Percentiles rank a stretch among this genome's conserved stretches.
Evolutionary conservation across 2,113 vertebrate species (phyloP).

Genomic region (Silurus glanis): DNA sequence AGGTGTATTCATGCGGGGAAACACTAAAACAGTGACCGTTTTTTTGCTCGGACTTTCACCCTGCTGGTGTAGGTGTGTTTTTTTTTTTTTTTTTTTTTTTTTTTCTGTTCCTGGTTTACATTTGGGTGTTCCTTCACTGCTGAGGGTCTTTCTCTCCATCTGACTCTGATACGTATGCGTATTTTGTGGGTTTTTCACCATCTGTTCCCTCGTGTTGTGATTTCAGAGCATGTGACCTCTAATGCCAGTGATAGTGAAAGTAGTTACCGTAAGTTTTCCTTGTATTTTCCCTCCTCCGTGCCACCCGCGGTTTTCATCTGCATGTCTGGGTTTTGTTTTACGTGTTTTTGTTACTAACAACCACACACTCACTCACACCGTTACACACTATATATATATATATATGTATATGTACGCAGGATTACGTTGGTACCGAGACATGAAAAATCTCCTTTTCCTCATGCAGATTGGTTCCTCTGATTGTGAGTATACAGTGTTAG

Average conservation of each 20-base stretch:
- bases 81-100: no score
- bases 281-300: conserved; percentile 58
- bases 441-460: background rate
- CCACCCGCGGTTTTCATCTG: conserved; percentile 24
- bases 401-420: background rate
- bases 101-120: background rate
- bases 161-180: conserved; percentile 27
- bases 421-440: no score
- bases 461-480: background rate
- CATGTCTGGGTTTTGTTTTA: background rate
- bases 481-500: background rate
- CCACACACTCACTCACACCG: background rate
- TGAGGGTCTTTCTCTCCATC: background rate
- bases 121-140: background rate
- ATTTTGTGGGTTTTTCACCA: conserved; percentile 35
- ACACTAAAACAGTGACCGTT: background rate
- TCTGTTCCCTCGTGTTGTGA: conserved; percentile 72
- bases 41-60: background rate
- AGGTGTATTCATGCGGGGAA: background rate
- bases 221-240: conserved; percentile 97
- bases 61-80: background rate
- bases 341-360: background rate
- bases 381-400: background rate
- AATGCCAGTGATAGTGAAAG: conserved; percentile 99
- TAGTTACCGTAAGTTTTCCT: conserved; percentile 95